Evolutionary conservation across 2,113 vertebrate species (phyloP).

Genomic region (Tetraodon nigroviridis): DNA sequence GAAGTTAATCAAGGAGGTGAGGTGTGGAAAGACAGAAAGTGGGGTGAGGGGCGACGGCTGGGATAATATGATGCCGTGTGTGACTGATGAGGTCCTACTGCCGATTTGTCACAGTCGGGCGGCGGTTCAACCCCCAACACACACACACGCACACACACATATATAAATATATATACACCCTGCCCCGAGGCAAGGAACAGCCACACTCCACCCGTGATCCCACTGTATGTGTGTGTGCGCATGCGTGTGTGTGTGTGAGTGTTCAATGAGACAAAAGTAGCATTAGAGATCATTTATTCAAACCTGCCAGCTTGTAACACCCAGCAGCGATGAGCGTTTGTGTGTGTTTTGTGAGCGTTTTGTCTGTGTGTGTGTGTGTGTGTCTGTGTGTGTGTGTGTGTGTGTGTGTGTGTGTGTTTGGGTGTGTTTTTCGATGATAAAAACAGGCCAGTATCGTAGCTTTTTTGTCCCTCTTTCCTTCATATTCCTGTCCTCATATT

Average conservation of each 20-base stretch:
- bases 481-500: too few relatives aligned
- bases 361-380: background rate
- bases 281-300: constrained; percentile 12
- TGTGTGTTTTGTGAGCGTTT: background rate
- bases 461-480: too few relatives aligned
- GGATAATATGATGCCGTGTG: too few relatives aligned
- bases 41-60: too few relatives aligned
- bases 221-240: constrained; percentile 12
- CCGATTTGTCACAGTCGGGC: too few relatives aligned
- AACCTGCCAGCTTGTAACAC: constrained; percentile 3
- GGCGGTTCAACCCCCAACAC: too few relatives aligned
- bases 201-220: constrained; percentile 31
- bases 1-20: too few relatives aligned
- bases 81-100: too few relatives aligned
- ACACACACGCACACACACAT: constrained; percentile 22
- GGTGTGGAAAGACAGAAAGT: too few relatives aligned
- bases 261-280: constrained; percentile 9
- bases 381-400: background rate
- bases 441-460: background rate
- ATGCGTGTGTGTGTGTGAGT: background rate
- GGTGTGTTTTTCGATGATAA: background rate
- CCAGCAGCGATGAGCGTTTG: background rate
- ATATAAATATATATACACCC: constrained; percentile 8
- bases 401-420: background rate
- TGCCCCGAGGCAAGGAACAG: constrained; percentile 31